phyloP scores from a whole-genome alignment of 37 sponge, comb jelly and placozoan species.

The Eunapius fragilis region DNA sequence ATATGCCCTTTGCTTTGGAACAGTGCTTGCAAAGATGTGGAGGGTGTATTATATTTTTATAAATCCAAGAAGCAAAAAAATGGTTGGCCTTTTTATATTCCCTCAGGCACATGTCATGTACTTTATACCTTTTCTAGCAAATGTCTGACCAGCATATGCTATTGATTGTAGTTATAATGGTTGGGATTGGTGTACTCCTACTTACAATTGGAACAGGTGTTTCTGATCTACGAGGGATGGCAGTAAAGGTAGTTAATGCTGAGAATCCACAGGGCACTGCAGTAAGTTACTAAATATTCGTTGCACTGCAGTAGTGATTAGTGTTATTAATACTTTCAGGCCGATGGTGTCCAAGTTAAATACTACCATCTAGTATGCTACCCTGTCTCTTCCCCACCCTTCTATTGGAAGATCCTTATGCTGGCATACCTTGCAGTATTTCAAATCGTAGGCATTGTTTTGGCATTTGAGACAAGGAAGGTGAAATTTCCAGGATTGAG shows the following conservation, averaged over 20 bases:
- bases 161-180: background rate
- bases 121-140: background rate
- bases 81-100: too few species aligned
- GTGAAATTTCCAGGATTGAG: slow-evolving; percentile 21
- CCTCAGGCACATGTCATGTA: background rate
- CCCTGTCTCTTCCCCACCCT: background rate
- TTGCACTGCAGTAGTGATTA: too few species aligned
- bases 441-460: slow-evolving; percentile 34
- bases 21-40: slow-evolving; percentile 20
- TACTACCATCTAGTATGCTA: slow-evolving; percentile 1
- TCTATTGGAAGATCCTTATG: background rate
- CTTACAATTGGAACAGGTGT: slow-evolving; percentile 2
- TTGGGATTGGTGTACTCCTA: background rate
- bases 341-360: background rate
- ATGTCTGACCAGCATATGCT: background rate
- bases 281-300: background rate
- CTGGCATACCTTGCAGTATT: slow-evolving; percentile 26
- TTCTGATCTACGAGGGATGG: background rate
- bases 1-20: slow-evolving; percentile 16
- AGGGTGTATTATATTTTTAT: background rate
- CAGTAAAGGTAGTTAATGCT: background rate
- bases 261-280: background rate
- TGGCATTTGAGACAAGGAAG: slow-evolving; percentile 43
- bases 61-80: too few species aligned
- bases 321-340: background rate